phyloP scores from a whole-genome alignment of 2,113 vertebrate species.

The Nyctibius bracteatus region DNA sequence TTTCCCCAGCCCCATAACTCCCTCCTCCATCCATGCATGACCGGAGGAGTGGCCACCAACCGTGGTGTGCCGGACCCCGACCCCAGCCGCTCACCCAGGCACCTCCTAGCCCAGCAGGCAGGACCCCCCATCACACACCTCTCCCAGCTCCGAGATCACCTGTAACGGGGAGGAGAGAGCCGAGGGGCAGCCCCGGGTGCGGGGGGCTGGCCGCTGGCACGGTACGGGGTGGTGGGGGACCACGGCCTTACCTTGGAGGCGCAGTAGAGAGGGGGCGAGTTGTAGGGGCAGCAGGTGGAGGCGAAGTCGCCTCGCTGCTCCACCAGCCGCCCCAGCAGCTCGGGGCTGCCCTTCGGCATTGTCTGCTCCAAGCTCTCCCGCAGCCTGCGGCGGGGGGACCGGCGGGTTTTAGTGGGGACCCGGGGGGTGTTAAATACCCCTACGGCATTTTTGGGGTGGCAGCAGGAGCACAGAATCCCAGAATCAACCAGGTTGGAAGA shows the following conservation, averaged over 20 bases:
- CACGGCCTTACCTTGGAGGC: neutral
- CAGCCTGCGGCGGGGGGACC: neutral
- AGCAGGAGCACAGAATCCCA: too few species aligned
- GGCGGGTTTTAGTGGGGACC: accelerated
- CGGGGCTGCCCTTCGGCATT: neutral
- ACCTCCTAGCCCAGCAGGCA: neutral
- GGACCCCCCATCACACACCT: neutral
- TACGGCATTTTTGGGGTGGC: accelerated
- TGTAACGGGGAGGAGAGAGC: neutral
- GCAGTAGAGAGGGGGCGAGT: constrained; percentile 35
- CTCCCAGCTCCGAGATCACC: constrained; percentile 30
- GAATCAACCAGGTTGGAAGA: too few species aligned
- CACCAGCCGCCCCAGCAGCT: neutral
- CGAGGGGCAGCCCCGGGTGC: neutral
- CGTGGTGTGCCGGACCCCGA: accelerated
- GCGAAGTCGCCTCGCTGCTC: neutral
- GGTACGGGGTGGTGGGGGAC: accelerated
- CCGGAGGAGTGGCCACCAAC: accelerated
- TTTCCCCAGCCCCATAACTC: neutral
- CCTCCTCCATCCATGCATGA: neutral
- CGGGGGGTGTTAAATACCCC: accelerated
- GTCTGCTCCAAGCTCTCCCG: neutral
- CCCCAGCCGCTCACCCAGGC: neutral
- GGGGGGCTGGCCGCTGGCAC: accelerated
- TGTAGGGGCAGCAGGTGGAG: constrained; percentile 19